Evolutionary conservation across 2,113 vertebrate genomes (phyloP), one percentile per base, ranked within the genome.

Genomic region (Corythaeola cristata): DNA sequence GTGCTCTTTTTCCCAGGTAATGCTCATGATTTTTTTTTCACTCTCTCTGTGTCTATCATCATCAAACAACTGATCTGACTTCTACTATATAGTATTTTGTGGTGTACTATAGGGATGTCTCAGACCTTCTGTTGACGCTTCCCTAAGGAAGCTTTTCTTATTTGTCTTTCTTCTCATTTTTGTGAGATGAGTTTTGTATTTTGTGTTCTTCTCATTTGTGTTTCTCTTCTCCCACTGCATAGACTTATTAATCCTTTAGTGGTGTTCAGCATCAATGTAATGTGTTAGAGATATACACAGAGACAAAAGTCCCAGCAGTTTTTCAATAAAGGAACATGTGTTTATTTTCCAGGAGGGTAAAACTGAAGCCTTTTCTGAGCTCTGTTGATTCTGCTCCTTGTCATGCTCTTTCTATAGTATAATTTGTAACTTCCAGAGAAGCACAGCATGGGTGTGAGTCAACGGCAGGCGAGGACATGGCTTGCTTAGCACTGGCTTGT

Each of bases 401-500:
- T 76, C 8, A 3, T 30, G 26, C 22, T 89, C 69, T 88, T 92
- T 88, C 76, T 47, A 52, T 35, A 69, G 45, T 20, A 28, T 66
- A 91, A 93, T 95, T 93, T 92, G 27, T 69, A 92, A 24, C 52
- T 91, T 87, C 32, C 84, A 87, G 69, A 91, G 74, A 60, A 82
- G 66, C 73, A 66, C 84, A 93, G 35, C 80, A 85, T 71, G 69
- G 33, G 22, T 30, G 45, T 26, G 58, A 93, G 84, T 69, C 74
- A 91, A 30, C 0, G 1, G 15, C 77, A 95, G 73, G 90, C 1
- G 0, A 90, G 33, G 41, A 82, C 35, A 23, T 45, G 22, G 14
- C 19, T 93, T 93, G 69, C n/a, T 89, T 78, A 72, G 30, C 39
- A 9, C 47, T 87, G 69, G 24, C 68, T 89, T 71, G 81, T 89